Base-by-base conservation (phyloP, 2,888 invertebrate genomes). In the Pyrgus malvae region DNA sequence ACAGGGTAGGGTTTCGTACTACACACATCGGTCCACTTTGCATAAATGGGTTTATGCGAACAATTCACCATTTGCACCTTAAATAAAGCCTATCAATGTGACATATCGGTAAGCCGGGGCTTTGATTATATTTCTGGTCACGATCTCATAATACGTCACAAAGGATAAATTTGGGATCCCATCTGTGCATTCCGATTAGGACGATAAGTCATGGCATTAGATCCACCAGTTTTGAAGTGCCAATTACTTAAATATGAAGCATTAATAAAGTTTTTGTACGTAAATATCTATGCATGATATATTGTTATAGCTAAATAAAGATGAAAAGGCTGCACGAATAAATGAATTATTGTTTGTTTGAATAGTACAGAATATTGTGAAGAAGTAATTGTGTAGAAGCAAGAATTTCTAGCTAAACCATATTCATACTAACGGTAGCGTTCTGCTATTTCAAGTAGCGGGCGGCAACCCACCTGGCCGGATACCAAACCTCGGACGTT, bases 61-160 rank as follows among this genome's bases (percentile, higher is more conserved):
- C 7, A 8, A 27, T 27, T 27, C 27, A 27, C 5, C 6, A 27
- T 7, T 17, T 27, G 19, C 9, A 31, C 19, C 19, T 29, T 17
- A 44, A 44, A 44, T 44, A 9, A 16, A 33, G 6, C 5, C 14
- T 33, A 33, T 3, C 16, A 9, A 57, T 55, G 51, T 44, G 19
- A 33, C 21, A 33, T 31, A 45, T 35, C 9, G 23, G 6, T n/a
- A 4, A 45, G 49, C 50, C 46, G 45, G 46, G 21, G 37, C 19
- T 35, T 16, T 54, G 33, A 67, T 80, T 70, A 62, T 19, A 68
- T 71, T 76, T 72, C 75, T 51, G 55, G 72, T 73, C 81, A 80
- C 80, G 81, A 64, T 65, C 67, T 62, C 64, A 68, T 69, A 78
- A 78, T 74, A 72, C 71, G 70, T 75, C 72, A 65, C 64, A 66